Conservation (phyloP, 2,113 vertebrate genomes). For the Tyto alba region DNA sequence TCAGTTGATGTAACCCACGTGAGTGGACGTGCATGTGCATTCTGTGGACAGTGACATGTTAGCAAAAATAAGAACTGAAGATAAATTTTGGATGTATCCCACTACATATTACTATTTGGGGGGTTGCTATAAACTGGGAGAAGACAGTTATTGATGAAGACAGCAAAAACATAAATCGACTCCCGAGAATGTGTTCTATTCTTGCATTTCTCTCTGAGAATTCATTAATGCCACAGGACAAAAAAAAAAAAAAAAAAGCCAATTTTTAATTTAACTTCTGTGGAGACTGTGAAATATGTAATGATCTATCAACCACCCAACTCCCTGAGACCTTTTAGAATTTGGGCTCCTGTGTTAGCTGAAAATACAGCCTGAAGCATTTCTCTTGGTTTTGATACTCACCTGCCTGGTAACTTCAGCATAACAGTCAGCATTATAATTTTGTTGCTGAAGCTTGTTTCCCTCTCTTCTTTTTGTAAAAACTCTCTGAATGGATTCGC, state of each 20-base stretch:
- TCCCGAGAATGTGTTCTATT: not conserved
- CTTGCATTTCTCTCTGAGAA: not conserved
- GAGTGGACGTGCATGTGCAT: accelerated
- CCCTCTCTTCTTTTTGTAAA: not conserved
- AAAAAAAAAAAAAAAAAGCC: not conserved
- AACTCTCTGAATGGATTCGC: not conserved
- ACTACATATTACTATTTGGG: accelerated
- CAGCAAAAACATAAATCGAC: not conserved
- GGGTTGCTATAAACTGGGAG: not conserved
- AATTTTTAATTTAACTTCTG: not conserved
- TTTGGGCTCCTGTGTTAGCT: not conserved
- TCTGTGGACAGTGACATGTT: accelerated
- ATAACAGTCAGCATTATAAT: accelerated
- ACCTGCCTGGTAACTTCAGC: not conserved
- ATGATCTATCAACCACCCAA: not conserved
- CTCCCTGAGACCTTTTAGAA: not conserved
- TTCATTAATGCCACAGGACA: not conserved
- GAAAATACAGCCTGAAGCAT: not conserved
- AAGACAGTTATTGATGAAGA: not conserved
- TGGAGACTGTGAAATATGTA: not conserved
- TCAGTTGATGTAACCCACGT: not conserved
- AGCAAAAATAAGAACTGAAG: not conserved
- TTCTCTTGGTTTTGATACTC: not conserved
- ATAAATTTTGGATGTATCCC: not conserved
- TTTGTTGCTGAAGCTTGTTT: not conserved